Conservation (phyloP, 2,797 vertebrate species). For the Eurystomus glaucurus region DNA sequence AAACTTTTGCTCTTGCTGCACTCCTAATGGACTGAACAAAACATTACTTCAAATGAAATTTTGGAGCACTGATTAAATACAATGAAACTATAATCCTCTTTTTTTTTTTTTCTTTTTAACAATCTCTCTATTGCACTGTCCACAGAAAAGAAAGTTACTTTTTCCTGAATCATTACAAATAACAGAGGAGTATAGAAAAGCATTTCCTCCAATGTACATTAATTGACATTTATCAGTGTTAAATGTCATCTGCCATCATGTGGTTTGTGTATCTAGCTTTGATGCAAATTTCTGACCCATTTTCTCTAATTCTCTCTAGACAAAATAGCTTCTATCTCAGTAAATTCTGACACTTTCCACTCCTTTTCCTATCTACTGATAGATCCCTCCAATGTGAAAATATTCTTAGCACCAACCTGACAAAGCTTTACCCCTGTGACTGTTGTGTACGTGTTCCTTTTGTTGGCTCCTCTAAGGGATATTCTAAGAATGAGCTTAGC, state of each 20-base stretch:
- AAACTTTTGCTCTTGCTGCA: not conserved
- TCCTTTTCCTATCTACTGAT: not conserved
- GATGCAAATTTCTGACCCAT: not conserved
- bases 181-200: not conserved
- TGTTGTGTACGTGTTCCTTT: not conserved
- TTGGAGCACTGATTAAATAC: not conserved
- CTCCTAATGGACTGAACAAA: not conserved
- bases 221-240: not conserved
- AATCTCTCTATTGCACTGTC: not conserved
- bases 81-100: not conserved
- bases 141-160: not conserved
- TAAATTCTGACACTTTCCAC: not conserved
- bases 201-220: not conserved
- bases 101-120: not conserved
- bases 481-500: not conserved
- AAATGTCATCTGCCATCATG: not conserved
- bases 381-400: not conserved
- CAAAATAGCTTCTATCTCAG: not conserved
- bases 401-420: not conserved
- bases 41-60: not conserved
- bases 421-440: not conserved
- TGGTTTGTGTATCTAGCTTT: not conserved
- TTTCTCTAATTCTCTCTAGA: not conserved
- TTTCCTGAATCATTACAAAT: not conserved
- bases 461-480: not conserved